Evolutionary conservation across 64 coral and sea anemone genomes (phyloP).

Genomic region (Platygyra sinensis): DNA sequence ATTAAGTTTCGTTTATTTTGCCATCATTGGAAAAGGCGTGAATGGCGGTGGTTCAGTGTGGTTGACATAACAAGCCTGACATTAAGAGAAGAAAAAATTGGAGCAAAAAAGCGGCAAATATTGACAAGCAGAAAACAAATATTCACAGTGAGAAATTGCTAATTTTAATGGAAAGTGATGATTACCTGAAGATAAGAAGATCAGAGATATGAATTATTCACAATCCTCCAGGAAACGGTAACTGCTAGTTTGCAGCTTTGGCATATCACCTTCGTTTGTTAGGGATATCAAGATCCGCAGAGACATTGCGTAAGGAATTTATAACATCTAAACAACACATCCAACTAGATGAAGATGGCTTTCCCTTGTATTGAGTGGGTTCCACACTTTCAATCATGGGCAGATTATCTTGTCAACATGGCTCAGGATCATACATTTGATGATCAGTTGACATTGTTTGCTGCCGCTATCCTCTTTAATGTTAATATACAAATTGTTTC

Average conservation of each 20-base stretch:
- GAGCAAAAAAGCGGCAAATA: background rate
- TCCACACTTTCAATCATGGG: background rate
- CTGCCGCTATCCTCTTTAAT: conserved; percentile 5
- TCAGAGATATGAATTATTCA: conserved; percentile 10
- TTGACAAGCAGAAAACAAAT: background rate
- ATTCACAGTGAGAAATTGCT: background rate
- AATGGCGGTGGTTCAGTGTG: background rate
- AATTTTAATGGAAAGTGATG: background rate
- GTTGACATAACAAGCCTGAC: conserved; percentile 24
- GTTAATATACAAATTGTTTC: conserved; percentile 22
- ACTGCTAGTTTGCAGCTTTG: conserved; percentile 16
- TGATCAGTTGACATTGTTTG: conserved; percentile 16
- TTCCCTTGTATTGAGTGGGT: too few species aligned
- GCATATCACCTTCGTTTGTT: background rate
- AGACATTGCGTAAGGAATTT: background rate
- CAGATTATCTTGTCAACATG: conserved; percentile 9
- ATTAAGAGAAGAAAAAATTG: too few species aligned
- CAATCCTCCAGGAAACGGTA: conserved; percentile 3
- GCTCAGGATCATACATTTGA: background rate
- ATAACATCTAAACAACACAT: background rate
- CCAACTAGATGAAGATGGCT: conserved; percentile 3
- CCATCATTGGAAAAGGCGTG: background rate
- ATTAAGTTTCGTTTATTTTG: conserved; percentile 8
- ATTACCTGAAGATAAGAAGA: conserved; percentile 12
- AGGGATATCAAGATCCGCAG: background rate